These are phyloP conservation scores for Fabriciana adippe DNA, from an alignment of 2,888 invertebrate genomes.

Conservation along the genomic window DNA sequence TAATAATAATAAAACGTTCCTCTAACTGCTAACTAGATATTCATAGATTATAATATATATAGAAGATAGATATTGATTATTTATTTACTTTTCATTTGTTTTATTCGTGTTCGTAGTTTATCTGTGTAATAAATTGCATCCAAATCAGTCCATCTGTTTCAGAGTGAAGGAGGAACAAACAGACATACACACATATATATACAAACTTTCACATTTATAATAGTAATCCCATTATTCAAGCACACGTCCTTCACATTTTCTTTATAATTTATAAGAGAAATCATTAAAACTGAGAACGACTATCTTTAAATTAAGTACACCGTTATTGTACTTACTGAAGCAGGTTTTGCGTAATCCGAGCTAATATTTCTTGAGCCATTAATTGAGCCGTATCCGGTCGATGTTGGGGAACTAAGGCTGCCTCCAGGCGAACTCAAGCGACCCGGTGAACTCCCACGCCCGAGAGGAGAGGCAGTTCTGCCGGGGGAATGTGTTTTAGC, in stretches of 20 bases:
- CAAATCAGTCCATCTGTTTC: too few species aligned
- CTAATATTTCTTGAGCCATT: constrained; percentile 84
- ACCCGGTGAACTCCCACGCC: constrained; percentile 78
- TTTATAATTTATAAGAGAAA: not conserved
- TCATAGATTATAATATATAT: too few species aligned
- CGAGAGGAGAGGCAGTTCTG: constrained; percentile 64
- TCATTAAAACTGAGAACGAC: constrained; percentile 1
- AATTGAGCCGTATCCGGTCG: constrained; percentile 90
- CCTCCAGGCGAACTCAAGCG: constrained; percentile 74
- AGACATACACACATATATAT: too few species aligned
- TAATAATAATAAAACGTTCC: too few species aligned
- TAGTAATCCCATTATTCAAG: too few species aligned
- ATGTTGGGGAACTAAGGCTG: constrained; percentile 77
- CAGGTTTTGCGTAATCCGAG: constrained; percentile 79
- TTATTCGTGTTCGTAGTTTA: too few species aligned
- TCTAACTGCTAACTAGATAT: too few species aligned
- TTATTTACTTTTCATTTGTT: too few species aligned
- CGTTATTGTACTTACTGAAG: constrained; percentile 81
- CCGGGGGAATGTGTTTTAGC: constrained; percentile 70
- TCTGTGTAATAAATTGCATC: too few species aligned
- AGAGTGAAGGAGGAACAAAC: too few species aligned
- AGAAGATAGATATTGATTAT: too few species aligned
- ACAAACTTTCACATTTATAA: too few species aligned
- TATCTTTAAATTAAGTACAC: constrained; percentile 7
- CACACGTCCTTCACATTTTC: not conserved